phyloP scores from a whole-genome alignment of 2,888 invertebrate genomes.

The Lottia gigantea region DNA sequence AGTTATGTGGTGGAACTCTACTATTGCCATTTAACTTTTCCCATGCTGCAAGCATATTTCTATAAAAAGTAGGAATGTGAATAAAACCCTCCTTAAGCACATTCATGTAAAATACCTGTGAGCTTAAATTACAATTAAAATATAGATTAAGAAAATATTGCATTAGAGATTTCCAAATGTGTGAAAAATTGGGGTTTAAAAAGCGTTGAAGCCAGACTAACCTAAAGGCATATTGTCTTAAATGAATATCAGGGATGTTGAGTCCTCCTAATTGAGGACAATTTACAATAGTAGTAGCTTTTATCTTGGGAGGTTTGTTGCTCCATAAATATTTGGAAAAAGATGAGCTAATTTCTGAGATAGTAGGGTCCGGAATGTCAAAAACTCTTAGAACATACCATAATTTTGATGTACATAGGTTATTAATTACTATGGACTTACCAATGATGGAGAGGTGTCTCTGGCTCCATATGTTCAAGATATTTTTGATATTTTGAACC shows the following conservation, averaged over 20 bases:
- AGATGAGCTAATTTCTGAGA: neutral
- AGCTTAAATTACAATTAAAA: neutral
- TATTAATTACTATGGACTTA: neutral
- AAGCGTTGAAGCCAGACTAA: neutral
- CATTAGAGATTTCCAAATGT: neutral
- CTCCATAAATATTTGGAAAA: neutral
- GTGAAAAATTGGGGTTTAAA: neutral
- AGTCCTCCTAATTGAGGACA: neutral
- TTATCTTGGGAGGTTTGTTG: neutral
- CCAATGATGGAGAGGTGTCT: neutral
- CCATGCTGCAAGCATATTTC: neutral
- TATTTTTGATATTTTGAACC: neutral
- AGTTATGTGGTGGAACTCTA: neutral
- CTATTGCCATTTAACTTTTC: neutral
- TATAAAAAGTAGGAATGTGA: neutral
- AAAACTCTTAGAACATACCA: neutral
- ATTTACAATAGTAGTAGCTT: neutral
- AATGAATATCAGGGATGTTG: neutral
- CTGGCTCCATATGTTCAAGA: slow-evolving; percentile 4
- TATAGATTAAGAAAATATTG: neutral
- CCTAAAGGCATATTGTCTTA: neutral
- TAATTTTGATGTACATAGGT: neutral
- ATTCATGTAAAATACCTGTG: neutral
- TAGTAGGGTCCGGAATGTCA: neutral
- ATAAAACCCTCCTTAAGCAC: neutral